Conservation (phyloP, 2,113 vertebrate genomes). For the Prunella fulvescens region DNA sequence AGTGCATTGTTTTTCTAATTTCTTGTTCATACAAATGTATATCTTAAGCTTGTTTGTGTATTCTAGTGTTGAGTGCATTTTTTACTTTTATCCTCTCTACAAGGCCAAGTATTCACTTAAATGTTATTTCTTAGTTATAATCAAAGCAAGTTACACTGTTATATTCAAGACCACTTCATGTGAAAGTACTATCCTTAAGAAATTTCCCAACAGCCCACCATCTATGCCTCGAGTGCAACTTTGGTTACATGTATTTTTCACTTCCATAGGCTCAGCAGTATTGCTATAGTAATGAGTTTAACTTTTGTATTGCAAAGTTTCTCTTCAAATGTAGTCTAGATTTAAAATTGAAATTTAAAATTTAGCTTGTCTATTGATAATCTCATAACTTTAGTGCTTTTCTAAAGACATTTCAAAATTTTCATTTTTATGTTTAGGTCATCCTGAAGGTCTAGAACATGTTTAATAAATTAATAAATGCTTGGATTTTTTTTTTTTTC, state of each 20-base stretch:
- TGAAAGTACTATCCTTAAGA: background rate
- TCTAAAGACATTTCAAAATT: background rate
- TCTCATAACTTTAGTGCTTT: conserved; percentile 12
- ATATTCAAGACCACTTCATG: background rate
- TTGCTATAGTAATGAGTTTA: background rate
- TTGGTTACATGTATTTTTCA: background rate
- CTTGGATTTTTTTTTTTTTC: background rate
- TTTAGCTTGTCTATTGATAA: background rate
- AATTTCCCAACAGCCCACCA: background rate
- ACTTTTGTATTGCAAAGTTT: background rate
- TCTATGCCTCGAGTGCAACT: background rate
- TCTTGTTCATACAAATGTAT: background rate
- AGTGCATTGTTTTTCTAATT: background rate
- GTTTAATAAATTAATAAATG: background rate
- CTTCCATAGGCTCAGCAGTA: background rate
- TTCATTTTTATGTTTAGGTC: background rate
- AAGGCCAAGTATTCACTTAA: background rate
- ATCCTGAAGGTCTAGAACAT: background rate
- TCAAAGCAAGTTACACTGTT: background rate
- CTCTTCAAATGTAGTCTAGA: background rate
- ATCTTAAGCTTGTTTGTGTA: background rate
- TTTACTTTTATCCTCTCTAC: background rate
- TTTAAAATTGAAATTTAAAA: background rate
- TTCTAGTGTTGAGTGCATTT: background rate
- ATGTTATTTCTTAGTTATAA: background rate